A percentile compares a stretch with the other conserved stretches of the same genome.
Evolutionary conservation across 2,113 vertebrate species (phyloP).

Genomic region (Vulpes vulpes): DNA sequence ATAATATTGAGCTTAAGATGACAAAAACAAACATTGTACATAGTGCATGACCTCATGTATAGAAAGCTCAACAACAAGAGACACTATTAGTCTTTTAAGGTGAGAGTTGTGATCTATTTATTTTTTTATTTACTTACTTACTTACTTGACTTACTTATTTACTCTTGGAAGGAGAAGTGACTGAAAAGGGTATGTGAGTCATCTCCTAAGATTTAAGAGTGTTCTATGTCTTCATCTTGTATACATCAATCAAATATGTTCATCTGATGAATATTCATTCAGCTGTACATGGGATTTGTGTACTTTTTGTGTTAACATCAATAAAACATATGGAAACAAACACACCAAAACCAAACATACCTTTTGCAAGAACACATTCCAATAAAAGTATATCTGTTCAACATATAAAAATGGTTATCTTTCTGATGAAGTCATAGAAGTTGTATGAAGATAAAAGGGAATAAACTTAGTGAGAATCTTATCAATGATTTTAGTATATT

Average conservation of each 20-base stretch:
- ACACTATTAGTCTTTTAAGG: background rate
- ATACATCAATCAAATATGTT: background rate
- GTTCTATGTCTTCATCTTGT: background rate
- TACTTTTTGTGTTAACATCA: background rate
- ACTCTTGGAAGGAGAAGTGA: too few species aligned
- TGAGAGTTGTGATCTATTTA: background rate
- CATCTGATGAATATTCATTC: background rate
- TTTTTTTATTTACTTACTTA: background rate
- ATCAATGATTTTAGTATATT: background rate
- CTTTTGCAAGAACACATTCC: background rate
- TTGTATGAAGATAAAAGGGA: background rate
- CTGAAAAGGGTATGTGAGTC: background rate
- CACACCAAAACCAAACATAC: background rate
- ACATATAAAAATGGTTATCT: background rate
- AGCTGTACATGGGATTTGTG: background rate
- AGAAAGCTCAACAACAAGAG: background rate
- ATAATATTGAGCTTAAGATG: rapidly evolving
- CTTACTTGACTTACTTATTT: background rate
- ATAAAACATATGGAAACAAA: background rate
- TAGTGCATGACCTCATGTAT: background rate
- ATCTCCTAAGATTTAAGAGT: background rate
- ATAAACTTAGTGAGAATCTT: background rate
- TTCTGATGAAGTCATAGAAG: background rate
- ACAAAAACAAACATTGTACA: background rate
- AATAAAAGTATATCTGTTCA: background rate